Base-by-base conservation (phyloP, 2,113 vertebrate genomes). In the Chrysochloris asiatica region DNA sequence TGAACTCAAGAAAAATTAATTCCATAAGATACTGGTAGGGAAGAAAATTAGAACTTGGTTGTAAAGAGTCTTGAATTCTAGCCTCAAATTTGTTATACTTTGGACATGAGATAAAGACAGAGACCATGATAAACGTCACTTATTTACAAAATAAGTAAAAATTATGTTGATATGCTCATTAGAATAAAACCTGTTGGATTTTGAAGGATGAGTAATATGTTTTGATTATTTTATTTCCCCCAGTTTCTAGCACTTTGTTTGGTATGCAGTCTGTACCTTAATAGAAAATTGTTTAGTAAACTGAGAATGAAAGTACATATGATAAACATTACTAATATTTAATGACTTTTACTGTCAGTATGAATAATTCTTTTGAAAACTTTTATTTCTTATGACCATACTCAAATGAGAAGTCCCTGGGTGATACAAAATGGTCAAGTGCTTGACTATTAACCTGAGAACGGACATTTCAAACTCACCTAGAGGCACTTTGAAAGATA, bases 41-140 rank as follows among this genome's bases (percentile, higher is more conserved):
- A 41, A 86, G 24, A 82, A 88, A 83, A 80, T 79, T 75, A 71
- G 36, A 78, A 83, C 41, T 30, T 80, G 8, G 9, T 83, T 48
- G 26, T 73, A 59, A n/a, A 89, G n/a, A n/a, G n/a, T 88, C 78
- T 83, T 86, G 52, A 90, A 36, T 94, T 92, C 63, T 92, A 48
- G 30, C 50, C 26, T 76, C 36, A 91, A 69, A 72, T 65, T 79
- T 79, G 11, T 85, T 86, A 8, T 85, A 33, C 21, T 91, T 92
- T 88, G 45, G 59, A 76, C 43, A 22, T 76, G 71, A 92, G 54
- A 59, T 79, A 82, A 83, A 90, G 88, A 45, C n/a, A 76, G 75
- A 92, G 28, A 59, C 9, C 17, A 38, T 28, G n/a, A n/a, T n/a
- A n/a, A n/a, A n/a, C n/a, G n/a, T n/a, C n/a, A n/a, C n/a, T n/a